Evolutionary conservation across 2,888 invertebrate species (phyloP).

Genomic region (Amphipyra berbera): DNA sequence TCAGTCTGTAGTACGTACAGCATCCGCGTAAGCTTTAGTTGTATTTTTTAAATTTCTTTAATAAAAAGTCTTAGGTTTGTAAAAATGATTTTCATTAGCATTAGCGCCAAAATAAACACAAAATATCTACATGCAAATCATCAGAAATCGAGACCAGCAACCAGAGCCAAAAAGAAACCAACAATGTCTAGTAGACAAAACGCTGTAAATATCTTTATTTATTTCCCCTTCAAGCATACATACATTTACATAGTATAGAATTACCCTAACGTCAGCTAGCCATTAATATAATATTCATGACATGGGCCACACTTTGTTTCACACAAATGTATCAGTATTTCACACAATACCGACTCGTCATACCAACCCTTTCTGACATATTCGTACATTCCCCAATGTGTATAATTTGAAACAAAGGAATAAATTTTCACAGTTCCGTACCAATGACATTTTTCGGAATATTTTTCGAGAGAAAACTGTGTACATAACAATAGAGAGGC

Average conservation of each 20-base stretch:
- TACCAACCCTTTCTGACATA: slow-evolving; percentile 3
- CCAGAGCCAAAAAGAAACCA: too few species aligned
- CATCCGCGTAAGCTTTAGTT: too few species aligned
- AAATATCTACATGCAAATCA: too few species aligned
- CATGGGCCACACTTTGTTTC: slow-evolving; percentile 7
- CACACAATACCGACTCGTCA: slow-evolving; percentile 1
- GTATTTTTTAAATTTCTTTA: too few species aligned
- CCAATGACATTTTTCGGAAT: not conserved
- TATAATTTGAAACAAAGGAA: slow-evolving; percentile 8
- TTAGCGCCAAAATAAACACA: too few species aligned
- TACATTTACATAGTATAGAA: slow-evolving; percentile 10
- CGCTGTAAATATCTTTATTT: not conserved
- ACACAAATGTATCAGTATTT: slow-evolving; percentile 6
- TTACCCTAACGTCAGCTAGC: slow-evolving; percentile 5
- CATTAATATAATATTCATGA: slow-evolving; percentile 24
- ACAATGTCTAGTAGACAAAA: too few species aligned
- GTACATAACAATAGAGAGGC: not conserved
- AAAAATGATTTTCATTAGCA: too few species aligned
- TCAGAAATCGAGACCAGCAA: too few species aligned
- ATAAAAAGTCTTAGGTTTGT: too few species aligned
- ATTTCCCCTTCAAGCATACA: not conserved
- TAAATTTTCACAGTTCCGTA: not conserved
- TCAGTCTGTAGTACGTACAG: too few species aligned
- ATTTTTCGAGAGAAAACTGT: not conserved
- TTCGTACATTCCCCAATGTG: not conserved